Evolutionary conservation across 2,888 invertebrate species (phyloP), one percentile per base, ranked within the genome.

Genomic region (Xylota segnis): DNA sequence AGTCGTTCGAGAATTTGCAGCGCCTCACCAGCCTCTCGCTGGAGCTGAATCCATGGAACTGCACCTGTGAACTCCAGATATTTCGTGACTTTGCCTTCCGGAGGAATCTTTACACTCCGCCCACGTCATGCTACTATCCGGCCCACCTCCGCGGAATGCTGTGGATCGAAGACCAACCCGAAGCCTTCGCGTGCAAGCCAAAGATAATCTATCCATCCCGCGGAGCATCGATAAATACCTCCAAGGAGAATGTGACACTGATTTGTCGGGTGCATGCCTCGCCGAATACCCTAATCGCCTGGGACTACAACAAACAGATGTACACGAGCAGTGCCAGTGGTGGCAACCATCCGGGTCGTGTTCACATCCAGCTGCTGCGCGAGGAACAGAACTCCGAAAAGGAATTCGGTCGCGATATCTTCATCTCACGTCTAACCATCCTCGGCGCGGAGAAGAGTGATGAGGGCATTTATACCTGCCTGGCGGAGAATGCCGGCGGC

Each of bases 1-100:
- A 95, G 79, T 94, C 95, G 12, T 94, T 96, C 86, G 94, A 94
- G 77, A 93, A 94, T 40, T 91, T 97, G 65, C 93, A 94, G 5
- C 95, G 95, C 76, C 92, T 97, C 58, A 95, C 95, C 14, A 96
- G 96, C 89, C 93, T 98, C 58, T 96, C 95, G 79, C 93, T 98
- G 0, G 95, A 95, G 87, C 95, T 95, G 87, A 98, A 98, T 91
- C 96, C 96, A 0, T 98, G 97, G 98, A 94, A 95, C 79, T 98
- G 98, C 90, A 96, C 97, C 90, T 98, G 98, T 89, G 94, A 95
- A 87, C 92, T 98, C 65, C 95, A 96, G 89, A 93, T 94, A 10
- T 96, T 98, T 88, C 94, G 97, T 71, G 95, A 96, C 89, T 96
- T 96, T 94, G 94, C 95, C 6, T 94, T 96, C 10, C 94, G 94